A percentile compares a stretch with the other conserved stretches of the same genome.
phyloP scores from a whole-genome alignment of 2,888 invertebrate species.

The Portevinia maculata region DNA sequence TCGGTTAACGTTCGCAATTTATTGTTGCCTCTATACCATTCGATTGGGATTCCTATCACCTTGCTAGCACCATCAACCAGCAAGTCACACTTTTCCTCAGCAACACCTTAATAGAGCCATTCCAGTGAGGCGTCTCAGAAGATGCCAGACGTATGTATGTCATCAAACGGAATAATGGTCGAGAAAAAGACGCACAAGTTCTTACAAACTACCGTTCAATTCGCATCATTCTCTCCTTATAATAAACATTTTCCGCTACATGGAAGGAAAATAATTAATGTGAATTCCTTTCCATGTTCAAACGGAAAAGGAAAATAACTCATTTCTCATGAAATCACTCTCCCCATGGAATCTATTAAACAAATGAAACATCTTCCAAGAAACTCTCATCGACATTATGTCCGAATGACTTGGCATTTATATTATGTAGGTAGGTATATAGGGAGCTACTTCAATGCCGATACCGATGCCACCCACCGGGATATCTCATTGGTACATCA shows the following conservation, averaged over 20 bases:
- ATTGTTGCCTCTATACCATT: too few relatives aligned
- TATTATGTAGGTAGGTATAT: too few relatives aligned
- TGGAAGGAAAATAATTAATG: conserved; percentile 46
- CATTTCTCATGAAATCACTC: conserved; percentile 26
- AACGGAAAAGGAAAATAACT: conserved; percentile 6
- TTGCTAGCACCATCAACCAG: too few relatives aligned
- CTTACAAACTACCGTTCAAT: neutral
- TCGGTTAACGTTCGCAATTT: too few relatives aligned
- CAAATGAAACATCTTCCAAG: conserved; percentile 68
- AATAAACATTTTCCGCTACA: conserved; percentile 20
- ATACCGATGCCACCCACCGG: conserved; percentile 21
- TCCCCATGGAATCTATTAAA: conserved; percentile 64
- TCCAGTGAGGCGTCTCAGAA: too few relatives aligned
- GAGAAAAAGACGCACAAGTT: too few relatives aligned
- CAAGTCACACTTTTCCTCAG: too few relatives aligned
- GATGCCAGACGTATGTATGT: too few relatives aligned
- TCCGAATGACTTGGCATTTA: conserved; percentile 64
- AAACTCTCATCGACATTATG: conserved; percentile 57
- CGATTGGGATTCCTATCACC: too few relatives aligned
- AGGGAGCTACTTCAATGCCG: conserved; percentile 6
- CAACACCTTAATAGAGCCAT: too few relatives aligned
- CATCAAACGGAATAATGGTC: too few relatives aligned
- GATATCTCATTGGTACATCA: conserved; percentile 57
- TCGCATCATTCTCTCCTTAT: conserved; percentile 3
- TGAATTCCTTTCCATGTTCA: conserved; percentile 27